Conservation (phyloP, 92 coral and sea anemone genomes). For the Meandrina meandrites region DNA sequence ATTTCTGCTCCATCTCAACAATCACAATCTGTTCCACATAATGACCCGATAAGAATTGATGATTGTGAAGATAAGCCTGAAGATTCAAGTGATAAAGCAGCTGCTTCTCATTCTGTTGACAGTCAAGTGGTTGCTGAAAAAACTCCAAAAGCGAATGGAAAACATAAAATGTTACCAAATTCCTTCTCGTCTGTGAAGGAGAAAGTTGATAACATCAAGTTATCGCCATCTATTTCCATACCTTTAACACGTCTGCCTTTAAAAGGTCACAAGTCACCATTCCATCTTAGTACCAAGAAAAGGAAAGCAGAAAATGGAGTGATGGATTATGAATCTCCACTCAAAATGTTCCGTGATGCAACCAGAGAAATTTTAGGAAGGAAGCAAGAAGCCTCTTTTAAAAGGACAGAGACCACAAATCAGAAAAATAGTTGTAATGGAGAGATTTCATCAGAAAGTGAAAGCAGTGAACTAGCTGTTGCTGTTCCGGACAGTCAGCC, state of each 20-base stretch:
- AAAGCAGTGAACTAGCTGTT: background rate
- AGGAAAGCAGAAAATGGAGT: conserved; percentile 32
- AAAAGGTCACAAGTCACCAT: background rate
- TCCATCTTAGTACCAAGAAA: conserved; percentile 14
- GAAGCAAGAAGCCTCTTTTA: background rate
- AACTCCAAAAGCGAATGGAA: background rate
- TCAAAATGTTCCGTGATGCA: conserved; percentile 22
- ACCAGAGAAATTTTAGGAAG: background rate
- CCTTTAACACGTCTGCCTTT: background rate
- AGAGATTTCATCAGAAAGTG: background rate
- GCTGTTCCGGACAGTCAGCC: background rate
- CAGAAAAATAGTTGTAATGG: background rate
- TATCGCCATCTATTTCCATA: background rate
- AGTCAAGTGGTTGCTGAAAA: background rate
- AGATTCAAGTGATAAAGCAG: background rate
- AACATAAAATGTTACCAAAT: background rate
- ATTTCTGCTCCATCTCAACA: background rate
- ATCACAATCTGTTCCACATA: background rate
- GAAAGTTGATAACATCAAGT: background rate
- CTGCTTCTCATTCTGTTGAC: background rate
- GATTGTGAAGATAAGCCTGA: background rate
- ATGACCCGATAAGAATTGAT: background rate
- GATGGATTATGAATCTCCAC: conserved; percentile 24
- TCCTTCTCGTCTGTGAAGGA: background rate
- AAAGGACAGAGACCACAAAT: background rate